phyloP scores from a whole-genome alignment of 2,888 invertebrate genomes.

The Tyria jacobaeae region DNA sequence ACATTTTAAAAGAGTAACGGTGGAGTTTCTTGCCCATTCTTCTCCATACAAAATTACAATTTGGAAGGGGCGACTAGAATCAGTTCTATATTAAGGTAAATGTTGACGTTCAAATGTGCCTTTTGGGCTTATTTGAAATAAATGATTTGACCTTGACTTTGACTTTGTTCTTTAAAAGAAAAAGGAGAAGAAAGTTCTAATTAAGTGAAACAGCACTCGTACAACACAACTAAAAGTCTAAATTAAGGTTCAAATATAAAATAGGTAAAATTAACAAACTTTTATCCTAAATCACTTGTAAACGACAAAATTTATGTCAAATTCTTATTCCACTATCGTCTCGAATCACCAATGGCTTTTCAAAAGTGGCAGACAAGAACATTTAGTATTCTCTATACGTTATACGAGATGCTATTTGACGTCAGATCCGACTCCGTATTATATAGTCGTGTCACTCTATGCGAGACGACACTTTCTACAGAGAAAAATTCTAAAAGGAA shows the following conservation, averaged over 20 bases:
- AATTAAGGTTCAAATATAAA: neutral
- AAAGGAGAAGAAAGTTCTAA: neutral
- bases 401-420: conserved; percentile 51
- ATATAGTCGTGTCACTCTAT: conserved; percentile 27
- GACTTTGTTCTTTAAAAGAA: too few relatives aligned
- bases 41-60: too few relatives aligned
- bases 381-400: conserved; percentile 53
- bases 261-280: conserved; percentile 27
- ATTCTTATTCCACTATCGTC: conserved; percentile 42
- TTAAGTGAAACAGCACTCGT: neutral
- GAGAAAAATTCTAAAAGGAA: conserved; percentile 36
- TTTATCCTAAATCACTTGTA: conserved; percentile 38
- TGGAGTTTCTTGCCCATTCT: too few relatives aligned
- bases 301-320: conserved; percentile 30
- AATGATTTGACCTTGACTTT: too few relatives aligned
- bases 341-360: conserved; percentile 49
- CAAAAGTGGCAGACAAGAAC: conserved; percentile 50
- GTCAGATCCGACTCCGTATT: conserved; percentile 49
- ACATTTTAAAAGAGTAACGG: too few relatives aligned
- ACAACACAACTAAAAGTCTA: too few relatives aligned
- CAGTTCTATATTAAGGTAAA: too few relatives aligned
- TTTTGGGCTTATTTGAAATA: too few relatives aligned
- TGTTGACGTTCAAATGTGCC: too few relatives aligned
- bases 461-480: conserved; percentile 7
- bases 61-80: too few relatives aligned